Evolutionary conservation across 2,113 vertebrate species (phyloP), one percentile per base, ranked within the genome.

Genomic region (Oryzias javanicus): DNA sequence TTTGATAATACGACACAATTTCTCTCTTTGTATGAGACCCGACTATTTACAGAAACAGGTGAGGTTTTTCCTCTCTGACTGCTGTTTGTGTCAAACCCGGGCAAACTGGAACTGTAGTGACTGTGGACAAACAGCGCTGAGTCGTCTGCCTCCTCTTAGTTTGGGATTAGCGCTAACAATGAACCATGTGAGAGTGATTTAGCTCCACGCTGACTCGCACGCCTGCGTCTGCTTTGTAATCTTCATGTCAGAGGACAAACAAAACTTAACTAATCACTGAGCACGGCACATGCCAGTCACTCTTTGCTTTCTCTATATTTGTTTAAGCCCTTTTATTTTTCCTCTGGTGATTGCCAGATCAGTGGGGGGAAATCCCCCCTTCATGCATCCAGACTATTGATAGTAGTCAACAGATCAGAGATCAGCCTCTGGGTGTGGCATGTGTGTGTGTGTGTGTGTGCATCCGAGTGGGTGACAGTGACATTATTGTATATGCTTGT

Each of bases 341-440:
- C 41, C 35, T 60, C 59, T 51, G 73, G 81, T 52, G 81, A 80
- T 80, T 70, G 41, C 81, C 81, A 83, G 79, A 77, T 86, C 57
- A 65, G 60, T 76, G 52, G 67, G 75, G 71, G 48, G 57, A 82
- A 81, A 74, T 60, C 67, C 80, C 71, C 49, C 84, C 74, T 86
- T 74, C 19, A 47, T 58, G 18, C 74, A 83, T 66, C 68, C 80
- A 83, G 82, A 65, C 70, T 47, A 47, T 55, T 57, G 74, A 70
- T 82, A 79, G 83, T 81, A 65, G 61, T 56, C 65, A 5, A 64
- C 82, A 76, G 81, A 79, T 76, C 35, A 55, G 69, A 66, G 59
- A 66, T 61, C 22, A 7, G 65, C 24, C 29, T 75, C 70, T 54
- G 75, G 62, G 71, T 84, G 86, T 86, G 78, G 83, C 70, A 47